Conservation (phyloP, 2,113 vertebrate genomes). For the Semnornis frantzii region DNA sequence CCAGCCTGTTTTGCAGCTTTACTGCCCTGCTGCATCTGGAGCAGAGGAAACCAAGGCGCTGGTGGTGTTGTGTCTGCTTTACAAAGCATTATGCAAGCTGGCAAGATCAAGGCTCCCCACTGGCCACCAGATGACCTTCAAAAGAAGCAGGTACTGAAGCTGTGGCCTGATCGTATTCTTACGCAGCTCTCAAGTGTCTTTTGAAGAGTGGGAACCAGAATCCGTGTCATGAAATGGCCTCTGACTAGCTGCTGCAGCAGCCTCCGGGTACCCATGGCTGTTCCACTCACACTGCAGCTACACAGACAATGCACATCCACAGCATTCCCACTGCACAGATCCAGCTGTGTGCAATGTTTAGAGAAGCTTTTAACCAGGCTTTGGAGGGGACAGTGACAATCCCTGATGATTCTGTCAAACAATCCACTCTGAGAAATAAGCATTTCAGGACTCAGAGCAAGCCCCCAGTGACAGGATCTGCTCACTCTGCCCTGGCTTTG, state of each 20-base stretch:
- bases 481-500: not conserved
- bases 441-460: not conserved
- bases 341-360: not conserved
- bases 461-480: rapidly evolving
- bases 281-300: not conserved
- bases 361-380: not conserved
- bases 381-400: not conserved
- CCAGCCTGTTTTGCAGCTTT: not conserved
- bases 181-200: not conserved
- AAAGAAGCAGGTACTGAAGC: not conserved
- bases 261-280: rapidly evolving
- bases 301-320: rapidly evolving
- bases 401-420: not conserved
- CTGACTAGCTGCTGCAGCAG: rapidly evolving
- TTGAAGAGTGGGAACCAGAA: not conserved
- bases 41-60: not conserved
- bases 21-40: not conserved
- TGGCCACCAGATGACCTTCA: not conserved
- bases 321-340: not conserved
- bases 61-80: not conserved
- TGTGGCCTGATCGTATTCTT: not conserved
- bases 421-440: not conserved
- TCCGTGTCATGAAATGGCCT: not conserved
- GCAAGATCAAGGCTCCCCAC: not conserved
- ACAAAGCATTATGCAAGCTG: not conserved